Evolutionary conservation across 2,888 invertebrate species (phyloP).

Genomic region (Spicauda simplicius): DNA sequence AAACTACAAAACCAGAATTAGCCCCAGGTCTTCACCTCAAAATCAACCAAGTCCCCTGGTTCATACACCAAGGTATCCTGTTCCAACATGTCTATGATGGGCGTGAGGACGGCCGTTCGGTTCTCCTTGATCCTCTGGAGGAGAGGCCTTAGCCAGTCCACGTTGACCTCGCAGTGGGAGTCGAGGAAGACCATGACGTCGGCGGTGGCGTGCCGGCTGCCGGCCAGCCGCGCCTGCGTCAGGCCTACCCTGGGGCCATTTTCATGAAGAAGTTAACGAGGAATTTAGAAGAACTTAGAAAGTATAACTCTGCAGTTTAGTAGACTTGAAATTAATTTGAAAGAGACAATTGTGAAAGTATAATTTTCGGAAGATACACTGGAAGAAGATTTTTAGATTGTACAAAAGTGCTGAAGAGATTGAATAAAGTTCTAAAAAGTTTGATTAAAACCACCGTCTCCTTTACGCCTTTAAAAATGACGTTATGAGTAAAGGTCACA

Average conservation of each 20-base stretch:
- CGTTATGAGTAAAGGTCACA: too few species aligned
- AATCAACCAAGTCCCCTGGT: constrained; percentile 45
- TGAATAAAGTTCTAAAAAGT: too few species aligned
- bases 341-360: not conserved
- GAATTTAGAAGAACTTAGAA: too few species aligned
- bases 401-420: too few species aligned
- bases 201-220: constrained; percentile 90
- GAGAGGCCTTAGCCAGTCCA: constrained; percentile 94
- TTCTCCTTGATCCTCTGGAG: constrained; percentile 90
- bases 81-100: constrained; percentile 96
- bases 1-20: not conserved
- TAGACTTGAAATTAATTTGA: too few species aligned
- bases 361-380: too few species aligned
- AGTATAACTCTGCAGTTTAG: too few species aligned
- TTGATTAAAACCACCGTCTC: too few species aligned
- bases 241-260: constrained; percentile 91
- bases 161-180: constrained; percentile 93
- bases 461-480: too few species aligned
- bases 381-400: too few species aligned
- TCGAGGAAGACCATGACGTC: constrained; percentile 94
- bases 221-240: constrained; percentile 91
- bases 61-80: constrained; percentile 84
- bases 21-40: constrained; percentile 55
- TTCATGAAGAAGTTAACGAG: not conserved
- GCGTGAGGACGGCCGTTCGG: constrained; percentile 91